phyloP scores from a whole-genome alignment of 2,113 vertebrate genomes.

The Pseudonaja textilis region DNA sequence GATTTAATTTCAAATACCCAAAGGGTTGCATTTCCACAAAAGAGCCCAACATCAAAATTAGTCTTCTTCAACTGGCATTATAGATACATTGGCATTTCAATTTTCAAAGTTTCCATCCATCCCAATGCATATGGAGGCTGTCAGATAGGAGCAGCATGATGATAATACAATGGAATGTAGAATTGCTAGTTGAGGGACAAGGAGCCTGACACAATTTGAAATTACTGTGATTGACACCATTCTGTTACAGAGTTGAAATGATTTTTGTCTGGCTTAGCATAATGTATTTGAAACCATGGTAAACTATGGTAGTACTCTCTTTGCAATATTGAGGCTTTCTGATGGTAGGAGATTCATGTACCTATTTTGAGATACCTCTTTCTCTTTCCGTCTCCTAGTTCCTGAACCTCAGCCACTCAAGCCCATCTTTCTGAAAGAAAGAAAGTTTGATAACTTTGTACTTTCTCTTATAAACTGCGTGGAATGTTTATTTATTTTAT shows the following conservation, averaged over 20 bases:
- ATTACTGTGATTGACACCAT: neutral
- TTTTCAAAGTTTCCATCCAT: neutral
- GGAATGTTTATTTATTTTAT: too few relatives aligned
- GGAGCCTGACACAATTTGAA: neutral
- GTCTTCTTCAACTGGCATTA: neutral
- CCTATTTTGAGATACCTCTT: neutral
- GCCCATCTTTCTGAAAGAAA: neutral
- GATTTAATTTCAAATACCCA: neutral
- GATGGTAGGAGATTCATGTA: neutral
- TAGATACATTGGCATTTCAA: neutral
- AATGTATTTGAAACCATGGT: neutral
- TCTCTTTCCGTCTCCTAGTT: neutral
- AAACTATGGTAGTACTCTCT: neutral
- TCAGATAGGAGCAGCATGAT: neutral
- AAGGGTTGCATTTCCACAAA: neutral
- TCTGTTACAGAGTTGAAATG: neutral
- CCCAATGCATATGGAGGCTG: neutral
- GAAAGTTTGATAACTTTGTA: neutral
- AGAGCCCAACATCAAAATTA: neutral
- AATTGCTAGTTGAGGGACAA: neutral
- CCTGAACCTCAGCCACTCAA: neutral
- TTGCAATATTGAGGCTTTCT: neutral
- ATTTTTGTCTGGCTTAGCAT: neutral
- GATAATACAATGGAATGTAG: neutral
- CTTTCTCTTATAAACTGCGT: neutral